Conservation (phyloP, 2,888 invertebrate species). For the Drosophila peninsularis region DNA sequence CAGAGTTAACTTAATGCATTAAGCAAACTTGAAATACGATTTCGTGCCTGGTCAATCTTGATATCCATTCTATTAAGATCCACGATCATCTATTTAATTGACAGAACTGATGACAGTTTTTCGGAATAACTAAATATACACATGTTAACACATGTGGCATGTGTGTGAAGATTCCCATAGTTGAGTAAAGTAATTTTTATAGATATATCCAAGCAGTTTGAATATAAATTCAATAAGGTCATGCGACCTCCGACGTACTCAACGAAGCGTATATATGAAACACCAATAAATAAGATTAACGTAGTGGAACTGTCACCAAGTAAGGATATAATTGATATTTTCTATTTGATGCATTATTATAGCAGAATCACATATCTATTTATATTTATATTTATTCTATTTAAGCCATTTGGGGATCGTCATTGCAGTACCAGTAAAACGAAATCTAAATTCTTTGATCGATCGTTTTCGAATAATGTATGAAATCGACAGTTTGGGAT, state of each 20-base stretch:
- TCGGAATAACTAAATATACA: neutral
- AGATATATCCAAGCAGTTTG: neutral
- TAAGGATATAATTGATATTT: conserved; percentile 50
- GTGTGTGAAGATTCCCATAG: conserved; percentile 11
- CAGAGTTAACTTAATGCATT: no score
- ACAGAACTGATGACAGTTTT: neutral
- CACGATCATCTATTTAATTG: neutral
- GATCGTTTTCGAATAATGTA: conserved; percentile 19
- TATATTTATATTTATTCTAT: neutral
- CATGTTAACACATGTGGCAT: neutral
- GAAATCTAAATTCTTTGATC: neutral
- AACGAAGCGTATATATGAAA: conserved; percentile 34
- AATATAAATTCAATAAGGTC: conserved; percentile 20
- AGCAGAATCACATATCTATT: neutral
- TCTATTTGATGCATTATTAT: conserved; percentile 8
- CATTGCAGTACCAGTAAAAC: neutral
- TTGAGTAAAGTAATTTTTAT: conserved; percentile 4
- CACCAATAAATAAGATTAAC: conserved; percentile 48
- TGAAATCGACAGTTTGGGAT: neutral
- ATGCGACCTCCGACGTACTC: conserved; percentile 32
- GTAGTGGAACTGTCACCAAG: conserved; percentile 63
- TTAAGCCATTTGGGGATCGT: conserved; percentile 2
- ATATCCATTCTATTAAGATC: neutral
- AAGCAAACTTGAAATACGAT: no score
- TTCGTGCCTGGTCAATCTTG: no score